Base-by-base conservation (phyloP, 2,888 invertebrate species). In the Coelinius sp. region DNA sequence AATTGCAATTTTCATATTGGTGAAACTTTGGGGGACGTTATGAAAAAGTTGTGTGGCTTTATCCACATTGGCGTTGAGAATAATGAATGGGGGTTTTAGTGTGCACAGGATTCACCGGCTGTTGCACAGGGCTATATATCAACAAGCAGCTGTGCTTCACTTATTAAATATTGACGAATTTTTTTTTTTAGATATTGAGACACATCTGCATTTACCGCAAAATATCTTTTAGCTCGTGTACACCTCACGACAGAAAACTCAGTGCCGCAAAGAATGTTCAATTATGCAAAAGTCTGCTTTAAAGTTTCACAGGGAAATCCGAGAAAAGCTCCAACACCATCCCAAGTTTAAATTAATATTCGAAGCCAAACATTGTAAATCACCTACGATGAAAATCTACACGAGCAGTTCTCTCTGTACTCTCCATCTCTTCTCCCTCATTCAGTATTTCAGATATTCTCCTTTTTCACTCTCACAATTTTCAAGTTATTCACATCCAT, bases 301-400 rank as follows among this genome's bases (percentile, higher is more conserved):
- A 49, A 70, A 64, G 41, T 27, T 59, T 62, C 69, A 44, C 38
- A 62, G 71, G 69, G 69, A 62, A 71, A 49, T 49, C 59, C 35
- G n/a, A 53, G 71, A 65, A 59, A 68, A 56, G 53, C 31, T 49
- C 62, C 62, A 20, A 17, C 70, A 75, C 75, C 70, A 70, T 71
- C 69, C 65, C 68, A 83, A 85, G 79, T 85, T 83, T 82, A 80
- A 84, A 85, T 85, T 85, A 85, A 84, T 85, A 85, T 84, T 84
- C 80, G 78, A 77, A 76, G 78, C 78, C 78, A 80, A 83, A 82
- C 80, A 81, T 82, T 82, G 81, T 83, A 84, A 84, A 84, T 84
- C 83, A 82, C 81, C 76, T 78, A 75, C 68, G 66, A 69, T 72
- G 46, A 73, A 71, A 75, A 77, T 81, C 70, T 73, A 66, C 25